phyloP scores from a whole-genome alignment of 1,140 invertebrate genomes.

The Bombus waltoni region DNA sequence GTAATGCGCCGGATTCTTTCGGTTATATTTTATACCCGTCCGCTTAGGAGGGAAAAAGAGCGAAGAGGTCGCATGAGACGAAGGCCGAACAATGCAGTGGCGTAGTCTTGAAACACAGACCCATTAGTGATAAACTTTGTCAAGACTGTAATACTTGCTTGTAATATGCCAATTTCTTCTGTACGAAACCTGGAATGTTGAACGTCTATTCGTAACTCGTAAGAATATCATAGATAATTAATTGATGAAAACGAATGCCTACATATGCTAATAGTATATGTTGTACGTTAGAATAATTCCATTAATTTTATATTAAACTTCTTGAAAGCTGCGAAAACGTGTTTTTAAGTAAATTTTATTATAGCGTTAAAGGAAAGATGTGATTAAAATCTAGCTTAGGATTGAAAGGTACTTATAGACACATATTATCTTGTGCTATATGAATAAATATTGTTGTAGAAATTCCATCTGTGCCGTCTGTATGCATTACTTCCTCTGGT shows the following conservation, averaged over 20 bases:
- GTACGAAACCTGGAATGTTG: neutral
- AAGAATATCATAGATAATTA: neutral
- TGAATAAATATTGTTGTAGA: neutral
- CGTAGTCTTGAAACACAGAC: conserved; percentile 4
- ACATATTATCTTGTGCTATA: neutral
- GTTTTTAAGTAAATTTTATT: neutral
- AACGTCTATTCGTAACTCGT: neutral
- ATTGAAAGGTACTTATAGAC: neutral
- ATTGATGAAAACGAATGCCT: neutral
- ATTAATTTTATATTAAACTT: neutral
- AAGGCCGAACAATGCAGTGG: conserved; percentile 38
- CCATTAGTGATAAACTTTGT: neutral
- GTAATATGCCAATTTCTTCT: neutral
- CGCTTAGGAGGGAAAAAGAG: conserved; percentile 45
- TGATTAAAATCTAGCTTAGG: neutral
- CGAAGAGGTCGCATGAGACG: conserved; percentile 16
- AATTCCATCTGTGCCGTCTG: neutral
- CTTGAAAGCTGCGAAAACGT: neutral
- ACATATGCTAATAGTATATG: neutral
- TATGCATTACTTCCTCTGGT: neutral
- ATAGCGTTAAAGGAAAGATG: neutral
- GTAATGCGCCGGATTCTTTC: conserved; percentile 30
- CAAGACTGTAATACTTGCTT: neutral
- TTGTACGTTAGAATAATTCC: neutral
- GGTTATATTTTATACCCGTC: conserved; percentile 51